Base-by-base conservation (phyloP, 2,113 vertebrate genomes). In the Peucedramus taeniatus region DNA sequence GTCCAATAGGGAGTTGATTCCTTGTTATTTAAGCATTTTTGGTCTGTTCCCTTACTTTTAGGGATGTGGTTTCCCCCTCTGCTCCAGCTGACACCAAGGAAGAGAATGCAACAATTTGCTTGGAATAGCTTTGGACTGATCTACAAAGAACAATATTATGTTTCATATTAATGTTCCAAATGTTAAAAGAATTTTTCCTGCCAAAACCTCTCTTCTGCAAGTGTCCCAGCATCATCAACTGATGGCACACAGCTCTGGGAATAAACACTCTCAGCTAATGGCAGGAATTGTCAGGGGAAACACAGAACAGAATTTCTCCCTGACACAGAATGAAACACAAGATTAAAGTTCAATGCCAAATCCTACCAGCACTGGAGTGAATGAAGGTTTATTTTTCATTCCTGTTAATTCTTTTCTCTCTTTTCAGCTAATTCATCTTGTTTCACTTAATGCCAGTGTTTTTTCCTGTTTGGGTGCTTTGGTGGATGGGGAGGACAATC, bases 161-260 rank as follows among this genome's bases (percentile, higher is more conserved):
- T 76, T 90, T 39, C 9, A 13, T 17, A 75, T 54, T 21, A 69
- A 45, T 12, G 40, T 68, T 91, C 59, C n/a, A 21, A 60, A 54
- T 40, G 84, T 77, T 83, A 39, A 61, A 61, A 87, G 30, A 20
- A 11, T 63, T 93, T 92, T 85, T 83, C 78, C 66, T 94, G 89
- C 61, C 93, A 90, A 57, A 94, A 63, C 50, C 27, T 91, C 78
- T 96, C 91, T 90, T 95, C 84, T 88, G 91, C 50, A 79, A 90
- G 90, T 93, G 95, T 75, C 91, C 91, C 89, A 88, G 91, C 95
- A 87, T 77, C 95, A 96, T 95, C 90, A 95, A 97, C 91, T 96
- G 94, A 96, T 96, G 96, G 94, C 95, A 95, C 93, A 96, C 96
- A 94, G 94, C 94, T 94, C 95, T 95, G 94, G 93, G 95, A 95